phyloP scores from a whole-genome alignment of 2,888 invertebrate genomes.

The Chloroclysta siterata region DNA sequence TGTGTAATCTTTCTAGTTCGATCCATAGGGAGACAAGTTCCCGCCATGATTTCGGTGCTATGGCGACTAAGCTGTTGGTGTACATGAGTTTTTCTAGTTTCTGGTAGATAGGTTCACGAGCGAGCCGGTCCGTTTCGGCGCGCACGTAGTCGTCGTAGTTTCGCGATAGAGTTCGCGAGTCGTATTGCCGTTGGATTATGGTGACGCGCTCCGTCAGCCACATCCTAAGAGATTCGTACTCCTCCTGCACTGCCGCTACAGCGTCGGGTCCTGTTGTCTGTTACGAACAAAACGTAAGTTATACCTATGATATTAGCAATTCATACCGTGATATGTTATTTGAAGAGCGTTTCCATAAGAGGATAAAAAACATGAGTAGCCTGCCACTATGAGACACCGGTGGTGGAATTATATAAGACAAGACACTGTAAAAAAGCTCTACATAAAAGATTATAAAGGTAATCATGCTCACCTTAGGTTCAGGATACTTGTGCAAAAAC shows the following conservation, averaged over 20 bases:
- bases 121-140: constrained; percentile 91
- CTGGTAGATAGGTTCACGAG: constrained; percentile 89
- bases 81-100: constrained; percentile 92
- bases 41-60: constrained; percentile 94
- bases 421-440: no score
- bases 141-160: constrained; percentile 92
- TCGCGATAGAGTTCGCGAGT: constrained; percentile 89
- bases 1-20: constrained; percentile 90
- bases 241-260: constrained; percentile 91
- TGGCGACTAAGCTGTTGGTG: constrained; percentile 91
- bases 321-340: background rate
- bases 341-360: background rate
- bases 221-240: constrained; percentile 91
- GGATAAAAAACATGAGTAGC: no score
- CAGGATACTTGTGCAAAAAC: constrained; percentile 97
- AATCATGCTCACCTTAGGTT: constrained; percentile 86
- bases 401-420: no score
- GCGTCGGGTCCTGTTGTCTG: constrained; percentile 89
- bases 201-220: constrained; percentile 93
- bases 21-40: constrained; percentile 93
- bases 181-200: constrained; percentile 90
- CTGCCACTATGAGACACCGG: no score
- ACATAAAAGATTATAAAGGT: background rate
- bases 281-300: constrained; percentile 1
- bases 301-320: background rate